These are phyloP conservation scores for Myzus persicae DNA, from an alignment of 1,140 invertebrate species.

Conservation along the genomic window DNA sequence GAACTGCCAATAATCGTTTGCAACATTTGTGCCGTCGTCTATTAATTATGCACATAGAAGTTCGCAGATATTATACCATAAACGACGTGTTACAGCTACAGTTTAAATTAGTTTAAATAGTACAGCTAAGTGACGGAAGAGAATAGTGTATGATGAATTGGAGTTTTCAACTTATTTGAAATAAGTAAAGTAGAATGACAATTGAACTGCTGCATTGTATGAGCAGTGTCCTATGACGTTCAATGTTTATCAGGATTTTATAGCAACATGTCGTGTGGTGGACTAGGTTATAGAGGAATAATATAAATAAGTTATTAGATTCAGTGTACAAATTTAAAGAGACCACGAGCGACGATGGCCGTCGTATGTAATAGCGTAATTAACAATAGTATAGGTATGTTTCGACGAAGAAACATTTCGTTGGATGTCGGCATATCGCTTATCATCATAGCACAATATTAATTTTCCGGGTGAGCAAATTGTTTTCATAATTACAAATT, in stretches of 20 bases:
- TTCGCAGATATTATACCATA: neutral
- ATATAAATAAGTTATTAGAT: neutral
- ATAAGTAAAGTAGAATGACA: neutral
- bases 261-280: neutral
- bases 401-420: neutral
- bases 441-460: too few relatives aligned
- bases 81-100: neutral
- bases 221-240: neutral
- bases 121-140: neutral
- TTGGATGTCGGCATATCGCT: neutral
- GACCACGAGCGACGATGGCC: neutral
- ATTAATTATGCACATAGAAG: neutral
- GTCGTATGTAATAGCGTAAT: neutral
- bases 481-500: neutral
- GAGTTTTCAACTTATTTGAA: neutral
- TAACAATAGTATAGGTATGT: neutral
- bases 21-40: neutral
- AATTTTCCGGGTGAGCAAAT: neutral
- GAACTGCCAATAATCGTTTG: neutral
- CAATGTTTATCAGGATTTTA: neutral
- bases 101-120: neutral
- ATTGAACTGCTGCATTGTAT: neutral
- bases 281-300: neutral
- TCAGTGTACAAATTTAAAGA: neutral
- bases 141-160: neutral